Base-by-base conservation (phyloP, 2,888 invertebrate genomes). In the Drosophila setosimentum region DNA sequence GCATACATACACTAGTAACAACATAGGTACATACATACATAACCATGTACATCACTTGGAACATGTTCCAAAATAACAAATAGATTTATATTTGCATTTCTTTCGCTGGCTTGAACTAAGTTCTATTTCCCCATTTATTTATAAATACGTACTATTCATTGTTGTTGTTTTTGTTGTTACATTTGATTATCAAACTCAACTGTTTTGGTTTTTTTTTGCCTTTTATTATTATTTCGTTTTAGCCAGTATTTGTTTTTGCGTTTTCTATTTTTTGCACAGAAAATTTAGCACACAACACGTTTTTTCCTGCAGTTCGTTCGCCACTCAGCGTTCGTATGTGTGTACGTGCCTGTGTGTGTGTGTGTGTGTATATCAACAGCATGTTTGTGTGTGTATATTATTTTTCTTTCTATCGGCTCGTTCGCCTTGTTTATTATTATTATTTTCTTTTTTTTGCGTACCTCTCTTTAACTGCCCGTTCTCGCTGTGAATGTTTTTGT, bases 251-350 rank as follows among this genome's bases (percentile, higher is more conserved):
- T 81, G 84, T 80, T 82, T 72, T 74, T 83, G 73, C 76, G 70
- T 76, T 74, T 74, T 80, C 72, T 78, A 86, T 86, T 88, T 85
- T 84, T 88, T 86, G 89, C 83, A 80, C 78, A 70, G 77, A 78
- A 87, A 83, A 86, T 86, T 86, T 79, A 80, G 86, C 83, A 86
- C 90, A 89, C 90, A 90, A 91, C 89, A 90, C 89, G 91, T 90
- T 90, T 89, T 87, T 89, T 86, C 76, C 67, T 74, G 78, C 82
- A 77, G 81, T 81, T 80, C 78, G 81, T 68, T 76, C 61, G 73
- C 62, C 71, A 77, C 81, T 78, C 61, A 68, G 64, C 65, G 55
- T 51, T 50, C 54, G 50, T 40, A 53, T 57, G 54, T 76, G 62
- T 59, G 65, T 62, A 64, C 70, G 64, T 71, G 55, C 64, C n/a